Evolutionary conservation across 2,113 vertebrate species (phyloP).

Genomic region (Tragelaphus imberbis): DNA sequence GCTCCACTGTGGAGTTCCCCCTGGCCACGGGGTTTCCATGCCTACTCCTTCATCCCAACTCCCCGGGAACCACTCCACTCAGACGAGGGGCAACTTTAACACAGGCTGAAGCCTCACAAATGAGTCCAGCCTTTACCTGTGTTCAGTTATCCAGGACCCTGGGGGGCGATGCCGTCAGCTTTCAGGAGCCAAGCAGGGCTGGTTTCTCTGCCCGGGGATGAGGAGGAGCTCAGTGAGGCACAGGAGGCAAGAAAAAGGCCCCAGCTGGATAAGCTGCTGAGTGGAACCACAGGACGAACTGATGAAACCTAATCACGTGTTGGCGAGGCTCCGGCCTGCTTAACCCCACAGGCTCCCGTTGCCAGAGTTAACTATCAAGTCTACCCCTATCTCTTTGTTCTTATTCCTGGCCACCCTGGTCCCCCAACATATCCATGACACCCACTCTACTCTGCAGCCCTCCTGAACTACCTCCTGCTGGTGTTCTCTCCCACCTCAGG

Average conservation of each 20-base stretch:
- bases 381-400: background rate
- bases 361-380: background rate
- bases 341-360: background rate
- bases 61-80: background rate
- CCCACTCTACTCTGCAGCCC: background rate
- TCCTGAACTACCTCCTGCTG: background rate
- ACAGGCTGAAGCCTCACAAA: background rate
- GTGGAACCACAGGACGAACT: too few relatives aligned
- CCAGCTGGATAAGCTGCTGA: background rate
- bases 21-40: fast-evolving
- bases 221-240: background rate
- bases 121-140: background rate
- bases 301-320: background rate
- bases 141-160: background rate
- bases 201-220: background rate
- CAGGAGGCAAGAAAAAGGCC: background rate
- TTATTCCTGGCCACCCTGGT: background rate
- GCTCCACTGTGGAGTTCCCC: background rate
- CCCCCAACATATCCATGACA: background rate
- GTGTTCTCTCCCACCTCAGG: background rate
- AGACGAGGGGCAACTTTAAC: background rate
- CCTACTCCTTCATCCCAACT: background rate
- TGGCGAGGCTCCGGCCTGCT: background rate
- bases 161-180: background rate
- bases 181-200: background rate